A percentile compares a stretch with the other conserved stretches of the same genome.
Evolutionary conservation across 2,113 vertebrate genomes (phyloP).

Genomic region (Numida meleagris): DNA sequence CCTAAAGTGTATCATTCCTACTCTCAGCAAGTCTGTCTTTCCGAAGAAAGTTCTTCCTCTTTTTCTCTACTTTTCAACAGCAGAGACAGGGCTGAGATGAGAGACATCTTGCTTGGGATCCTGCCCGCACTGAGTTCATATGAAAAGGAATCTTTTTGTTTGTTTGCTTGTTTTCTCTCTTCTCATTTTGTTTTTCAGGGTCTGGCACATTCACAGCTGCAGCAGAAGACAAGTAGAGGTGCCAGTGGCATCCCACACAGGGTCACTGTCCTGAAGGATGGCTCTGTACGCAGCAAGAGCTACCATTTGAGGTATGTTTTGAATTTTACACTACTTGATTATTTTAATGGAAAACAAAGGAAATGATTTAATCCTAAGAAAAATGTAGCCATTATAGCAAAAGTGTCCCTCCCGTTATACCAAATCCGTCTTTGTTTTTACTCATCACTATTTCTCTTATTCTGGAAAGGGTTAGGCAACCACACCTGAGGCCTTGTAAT

Average conservation of each 20-base stretch:
- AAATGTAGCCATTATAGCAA: neutral
- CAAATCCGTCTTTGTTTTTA: neutral
- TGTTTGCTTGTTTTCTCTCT: constrained; percentile 57
- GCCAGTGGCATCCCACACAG: neutral
- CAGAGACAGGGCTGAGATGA: constrained; percentile 36
- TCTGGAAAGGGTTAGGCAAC: neutral
- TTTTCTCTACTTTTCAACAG: constrained; percentile 52
- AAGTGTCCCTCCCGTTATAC: neutral
- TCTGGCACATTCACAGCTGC: constrained; percentile 39
- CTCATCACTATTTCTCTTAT: neutral
- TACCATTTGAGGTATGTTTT: neutral
- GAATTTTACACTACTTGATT: neutral
- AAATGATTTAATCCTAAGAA: constrained; percentile 8
- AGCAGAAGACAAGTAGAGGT: neutral
- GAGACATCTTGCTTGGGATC: constrained; percentile 58
- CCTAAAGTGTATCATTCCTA: neutral
- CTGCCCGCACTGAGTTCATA: constrained; percentile 46
- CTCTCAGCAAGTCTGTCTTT: neutral
- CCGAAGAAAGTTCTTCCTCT: constrained; percentile 43
- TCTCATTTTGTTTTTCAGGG: constrained; percentile 55
- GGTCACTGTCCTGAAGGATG: neutral
- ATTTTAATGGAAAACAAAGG: constrained; percentile 31
- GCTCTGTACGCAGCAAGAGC: constrained; percentile 4
- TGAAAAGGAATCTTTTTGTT: constrained; percentile 58
- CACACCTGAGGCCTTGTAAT: constrained; percentile 26